Evolutionary conservation across 1,140 invertebrate species (phyloP), one percentile per base, ranked within the genome.

Genomic region (Zaprionus kolodkinae): DNA sequence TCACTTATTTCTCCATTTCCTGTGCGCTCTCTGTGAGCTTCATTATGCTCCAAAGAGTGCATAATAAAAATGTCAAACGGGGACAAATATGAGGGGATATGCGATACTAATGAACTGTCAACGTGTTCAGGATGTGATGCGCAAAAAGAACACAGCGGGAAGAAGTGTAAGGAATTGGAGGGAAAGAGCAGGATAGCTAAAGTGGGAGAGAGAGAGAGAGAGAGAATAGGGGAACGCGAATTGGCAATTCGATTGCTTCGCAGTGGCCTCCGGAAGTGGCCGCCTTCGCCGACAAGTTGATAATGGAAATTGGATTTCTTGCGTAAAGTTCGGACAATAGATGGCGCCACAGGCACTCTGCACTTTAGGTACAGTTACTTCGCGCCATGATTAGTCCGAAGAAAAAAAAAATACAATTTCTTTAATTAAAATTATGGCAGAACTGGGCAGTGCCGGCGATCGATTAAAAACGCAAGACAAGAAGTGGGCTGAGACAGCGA

Each of bases 41-140:
- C 59, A 50, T 79, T 76, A 65, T 74, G 63, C 66, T 69, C 11
- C 54, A 38, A 15, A 72, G 52, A 11, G 48, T 21, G 36, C 65
- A 83, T 75, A 78, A 87, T 87, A 87, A 72, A 82, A 87, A 74
- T 78, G 84, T 80, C 79, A 87, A 78, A 78, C 67, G 64, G 57
- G 67, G 71, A 88, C 70, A 87, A 87, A 87, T 83, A 68, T 86
- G 67, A 78, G 61, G 78, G 73, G 68, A 87, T 87, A 74, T 67
- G 63, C 79, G 71, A 56, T 74, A 76, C 83, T 87, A 87, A 82
- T 87, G 83, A 87, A 82, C 83, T 82, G 79, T 73, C 83, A 76
- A 17, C 43, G 45, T 13, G 43, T 43, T 36, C 67, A 76, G 61
- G 68, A 76, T 76, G 62, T 56, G 35, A 17, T 50, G 4, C 36